Base-by-base conservation (phyloP, 1,140 invertebrate genomes). In the Diorhabda elongata region DNA sequence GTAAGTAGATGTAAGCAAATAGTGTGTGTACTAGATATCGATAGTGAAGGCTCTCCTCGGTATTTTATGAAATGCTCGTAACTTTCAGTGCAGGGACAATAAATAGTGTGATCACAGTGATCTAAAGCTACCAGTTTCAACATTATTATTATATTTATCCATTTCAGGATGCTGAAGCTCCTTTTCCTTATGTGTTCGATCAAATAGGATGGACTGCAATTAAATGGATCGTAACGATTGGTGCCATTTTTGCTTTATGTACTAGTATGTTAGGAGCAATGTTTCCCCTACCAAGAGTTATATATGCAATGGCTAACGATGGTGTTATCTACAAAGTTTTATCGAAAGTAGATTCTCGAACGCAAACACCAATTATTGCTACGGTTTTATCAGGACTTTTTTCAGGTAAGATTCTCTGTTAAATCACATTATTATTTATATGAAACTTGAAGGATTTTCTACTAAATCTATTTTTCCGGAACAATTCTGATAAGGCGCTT, bases 241-340 rank as follows among this genome's bases (percentile, higher is more conserved):
- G 94, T 2, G 92, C 91, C 0, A 81, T 93, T n/a, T 87, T 90
- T 67, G 92, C 90, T 2, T 81, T 94, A 9, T 85, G 87, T 61
- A 85, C 92, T 77, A 94, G 92, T 83, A 83, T 96, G 61, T 83
- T 95, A 62, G 93, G 93, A 2, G 89, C 92, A 2, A 92, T 96
- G 90, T 95, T 93, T 80, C 92, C 93, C 2, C 80, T 95, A 44
- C 93, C 94, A 0, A 81, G 94, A 56, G 87, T 95, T 11, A 88
- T 96, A 5, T 96, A 94, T 76, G 91, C 94, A 3, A 96, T 96
- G 92, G 89, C 92, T 2, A 86, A 85, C 64, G 94, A 96, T 81
- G 93, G 93, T 9, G 77, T 96, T 1, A 82, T 96, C 6, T 96
- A 94, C 77, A 84, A 87, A 68, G 89, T 86, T 78, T 84, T 95